Percentiles rank a stretch among this genome's conserved stretches.
Conservation (phyloP, 2,888 invertebrate genomes). For the Acanthosoma haemorrhoidale region DNA sequence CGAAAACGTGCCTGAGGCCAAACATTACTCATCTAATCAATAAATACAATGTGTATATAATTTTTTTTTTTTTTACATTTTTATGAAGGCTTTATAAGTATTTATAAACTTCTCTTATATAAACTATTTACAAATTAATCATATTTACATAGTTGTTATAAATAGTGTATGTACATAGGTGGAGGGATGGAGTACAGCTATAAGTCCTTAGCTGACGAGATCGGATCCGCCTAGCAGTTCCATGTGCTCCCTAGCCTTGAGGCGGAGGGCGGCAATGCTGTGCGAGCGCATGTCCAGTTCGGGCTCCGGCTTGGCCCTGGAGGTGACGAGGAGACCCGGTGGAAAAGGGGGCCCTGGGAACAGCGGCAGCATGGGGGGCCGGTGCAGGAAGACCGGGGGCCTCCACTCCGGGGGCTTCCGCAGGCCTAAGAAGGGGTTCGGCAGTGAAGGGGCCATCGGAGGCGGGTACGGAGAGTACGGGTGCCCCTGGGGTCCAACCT, state of each 20-base stretch:
- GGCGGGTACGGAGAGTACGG: slow-evolving; percentile 79
- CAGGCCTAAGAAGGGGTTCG: slow-evolving; percentile 76
- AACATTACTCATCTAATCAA: slow-evolving; percentile 20
- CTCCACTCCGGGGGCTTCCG: slow-evolving; percentile 69
- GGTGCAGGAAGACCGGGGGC: slow-evolving; percentile 71
- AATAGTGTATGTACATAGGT: neutral
- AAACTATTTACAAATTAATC: neutral
- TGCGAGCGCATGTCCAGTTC: slow-evolving; percentile 72
- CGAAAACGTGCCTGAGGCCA: slow-evolving; percentile 13
- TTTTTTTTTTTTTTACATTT: neutral
- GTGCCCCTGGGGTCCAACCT: slow-evolving; percentile 84
- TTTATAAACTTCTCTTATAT: neutral
- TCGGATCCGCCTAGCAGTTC: slow-evolving; percentile 75
- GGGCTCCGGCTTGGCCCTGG: slow-evolving; percentile 56
- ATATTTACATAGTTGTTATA: slow-evolving; percentile 19
- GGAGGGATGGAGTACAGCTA: neutral
- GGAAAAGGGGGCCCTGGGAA: slow-evolving; percentile 54
- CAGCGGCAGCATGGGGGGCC: slow-evolving; percentile 55
- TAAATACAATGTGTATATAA: slow-evolving; percentile 23
- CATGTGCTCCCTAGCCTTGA: slow-evolving; percentile 86
- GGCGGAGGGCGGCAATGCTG: slow-evolving; percentile 78
- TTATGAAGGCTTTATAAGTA: neutral
- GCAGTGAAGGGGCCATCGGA: slow-evolving; percentile 67
- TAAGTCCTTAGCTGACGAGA: slow-evolving; percentile 77
- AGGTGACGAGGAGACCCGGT: slow-evolving; percentile 53